Evolutionary conservation across 1,140 invertebrate species (phyloP).

Genomic region (Acromyrmex echinatior): DNA sequence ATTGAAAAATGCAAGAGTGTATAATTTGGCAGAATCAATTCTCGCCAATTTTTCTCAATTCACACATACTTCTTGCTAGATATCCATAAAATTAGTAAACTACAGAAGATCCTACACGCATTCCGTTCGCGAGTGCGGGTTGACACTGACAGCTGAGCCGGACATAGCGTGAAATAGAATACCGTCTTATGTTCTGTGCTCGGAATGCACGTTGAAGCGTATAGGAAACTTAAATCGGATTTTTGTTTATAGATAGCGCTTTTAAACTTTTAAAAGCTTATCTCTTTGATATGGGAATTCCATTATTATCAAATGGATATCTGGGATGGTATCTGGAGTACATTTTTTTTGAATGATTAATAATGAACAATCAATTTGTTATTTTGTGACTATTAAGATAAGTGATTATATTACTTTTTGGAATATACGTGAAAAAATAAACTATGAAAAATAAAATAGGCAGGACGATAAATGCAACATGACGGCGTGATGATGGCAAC

Average conservation of each 20-base stretch:
- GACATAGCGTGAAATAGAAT: conserved; percentile 49
- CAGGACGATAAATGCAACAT: conserved; percentile 43
- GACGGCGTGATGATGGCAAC: conserved; percentile 70
- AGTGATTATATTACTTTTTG: background rate
- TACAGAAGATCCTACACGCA: background rate
- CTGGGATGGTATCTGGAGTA: background rate
- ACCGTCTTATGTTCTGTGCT: background rate
- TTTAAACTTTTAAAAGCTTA: background rate
- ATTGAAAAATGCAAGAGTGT: background rate
- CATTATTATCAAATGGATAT: background rate
- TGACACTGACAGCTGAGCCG: conserved; percentile 41
- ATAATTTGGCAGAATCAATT: background rate
- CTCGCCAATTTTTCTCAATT: background rate
- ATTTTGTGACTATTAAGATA: background rate
- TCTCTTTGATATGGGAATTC: background rate
- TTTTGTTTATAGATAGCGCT: background rate
- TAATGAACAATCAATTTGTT: background rate
- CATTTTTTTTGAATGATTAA: background rate
- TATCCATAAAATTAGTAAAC: background rate
- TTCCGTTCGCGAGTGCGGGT: background rate
- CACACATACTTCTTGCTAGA: background rate
- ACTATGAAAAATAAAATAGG: conserved; percentile 2
- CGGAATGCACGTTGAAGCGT: conserved; percentile 2
- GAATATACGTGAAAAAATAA: background rate
- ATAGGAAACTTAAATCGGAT: background rate